These are phyloP conservation scores for Opisthograptis luteolata DNA, from an alignment of 2,888 invertebrate genomes.

Conservation along the genomic window DNA sequence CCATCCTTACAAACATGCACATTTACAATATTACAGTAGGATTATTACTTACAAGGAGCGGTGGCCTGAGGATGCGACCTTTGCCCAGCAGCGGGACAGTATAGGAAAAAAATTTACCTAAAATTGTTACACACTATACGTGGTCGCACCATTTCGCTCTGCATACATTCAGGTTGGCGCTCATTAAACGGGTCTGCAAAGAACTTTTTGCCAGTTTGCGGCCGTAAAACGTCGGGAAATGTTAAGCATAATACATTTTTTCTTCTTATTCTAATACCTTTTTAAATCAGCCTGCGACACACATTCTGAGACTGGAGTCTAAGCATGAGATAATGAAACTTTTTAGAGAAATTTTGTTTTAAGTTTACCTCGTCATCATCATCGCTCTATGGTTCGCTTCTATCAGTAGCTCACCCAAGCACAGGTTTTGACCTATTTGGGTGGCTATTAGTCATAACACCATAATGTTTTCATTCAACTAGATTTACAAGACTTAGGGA, in stretches of 20 bases:
- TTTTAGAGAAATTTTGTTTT: neutral
- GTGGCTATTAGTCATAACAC: too few species aligned
- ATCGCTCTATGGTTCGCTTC: neutral
- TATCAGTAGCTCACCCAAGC: too few species aligned
- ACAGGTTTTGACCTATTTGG: too few species aligned
- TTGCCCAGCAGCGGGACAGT: too few species aligned
- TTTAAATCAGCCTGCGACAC: conserved; percentile 20
- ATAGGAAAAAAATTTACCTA: too few species aligned
- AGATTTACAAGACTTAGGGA: too few species aligned
- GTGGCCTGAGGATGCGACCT: too few species aligned
- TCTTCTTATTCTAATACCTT: conserved; percentile 41
- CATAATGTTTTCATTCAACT: too few species aligned
- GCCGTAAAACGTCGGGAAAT: conserved; percentile 54
- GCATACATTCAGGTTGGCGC: conserved; percentile 57
- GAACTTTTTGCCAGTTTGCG: conserved; percentile 62
- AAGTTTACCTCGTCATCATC: neutral
- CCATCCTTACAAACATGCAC: too few species aligned
- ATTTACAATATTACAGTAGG: too few species aligned
- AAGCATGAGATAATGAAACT: conserved; percentile 1
- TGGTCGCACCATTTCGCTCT: conserved; percentile 45
- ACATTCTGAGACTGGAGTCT: neutral
- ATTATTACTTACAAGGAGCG: too few species aligned
- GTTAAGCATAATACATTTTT: conserved; percentile 42
- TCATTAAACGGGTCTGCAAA: conserved; percentile 64
- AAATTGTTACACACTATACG: conserved; percentile 35